Conservation (phyloP, 2,797 vertebrate genomes). For the Acanthurus leucopareius region DNA sequence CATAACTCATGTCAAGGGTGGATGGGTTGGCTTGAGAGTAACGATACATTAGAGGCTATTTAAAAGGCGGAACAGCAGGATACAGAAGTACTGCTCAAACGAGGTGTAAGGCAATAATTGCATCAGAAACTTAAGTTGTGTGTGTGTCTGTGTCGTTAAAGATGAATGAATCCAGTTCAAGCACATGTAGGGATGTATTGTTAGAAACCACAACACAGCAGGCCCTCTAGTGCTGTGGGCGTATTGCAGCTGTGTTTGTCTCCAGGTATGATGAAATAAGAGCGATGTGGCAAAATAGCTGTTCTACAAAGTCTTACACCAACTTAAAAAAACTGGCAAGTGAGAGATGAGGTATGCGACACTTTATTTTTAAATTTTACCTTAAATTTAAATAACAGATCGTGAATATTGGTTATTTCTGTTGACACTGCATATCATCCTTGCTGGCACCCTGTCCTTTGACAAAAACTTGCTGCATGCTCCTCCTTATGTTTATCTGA, state of each 20-base stretch:
- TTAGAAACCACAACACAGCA: slow-evolving; percentile 48
- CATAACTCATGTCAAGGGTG: slow-evolving; percentile 69
- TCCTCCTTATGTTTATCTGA: not conserved
- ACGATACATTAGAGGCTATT: slow-evolving; percentile 68
- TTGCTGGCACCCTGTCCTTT: slow-evolving; percentile 13
- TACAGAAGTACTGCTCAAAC: slow-evolving; percentile 55
- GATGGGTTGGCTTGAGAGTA: slow-evolving; percentile 53
- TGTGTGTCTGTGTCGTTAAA: slow-evolving; percentile 31
- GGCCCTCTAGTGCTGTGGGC: slow-evolving; percentile 11
- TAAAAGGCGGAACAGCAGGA: slow-evolving; percentile 70
- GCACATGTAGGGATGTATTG: slow-evolving; percentile 23
- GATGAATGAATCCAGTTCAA: slow-evolving; percentile 39
- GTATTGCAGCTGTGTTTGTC: slow-evolving; percentile 10
- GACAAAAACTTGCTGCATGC: not conserved
- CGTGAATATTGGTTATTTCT: not conserved
- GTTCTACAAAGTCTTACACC: slow-evolving; percentile 13
- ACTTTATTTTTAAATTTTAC: not conserved
- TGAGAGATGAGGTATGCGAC: not conserved
- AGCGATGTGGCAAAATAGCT: slow-evolving; percentile 17
- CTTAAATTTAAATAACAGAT: not conserved
- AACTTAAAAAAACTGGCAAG: slow-evolving; percentile 6
- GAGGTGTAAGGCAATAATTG: slow-evolving; percentile 70
- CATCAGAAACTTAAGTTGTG: slow-evolving; percentile 64
- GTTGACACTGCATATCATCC: slow-evolving; percentile 9
- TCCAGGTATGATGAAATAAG: slow-evolving; percentile 35